Evolutionary conservation across 2,888 invertebrate species (phyloP), one percentile per base, ranked within the genome.

Genomic region (Gymnocheta viridis): DNA sequence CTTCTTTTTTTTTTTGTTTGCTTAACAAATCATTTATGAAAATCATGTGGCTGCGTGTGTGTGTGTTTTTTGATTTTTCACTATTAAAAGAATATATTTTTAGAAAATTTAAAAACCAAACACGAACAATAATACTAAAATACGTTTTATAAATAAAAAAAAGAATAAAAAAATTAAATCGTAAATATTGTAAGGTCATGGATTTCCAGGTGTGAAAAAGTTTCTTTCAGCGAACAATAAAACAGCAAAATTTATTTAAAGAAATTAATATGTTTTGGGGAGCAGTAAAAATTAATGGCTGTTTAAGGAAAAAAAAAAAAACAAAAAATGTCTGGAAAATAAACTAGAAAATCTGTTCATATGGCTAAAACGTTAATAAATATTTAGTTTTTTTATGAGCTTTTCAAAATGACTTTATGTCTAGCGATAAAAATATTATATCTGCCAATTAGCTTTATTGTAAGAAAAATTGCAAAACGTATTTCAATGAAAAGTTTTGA

Each of bases 201-300:
- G 73, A 79, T 54, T 35, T 62, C n/a, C 82, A 82, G 82, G 82
- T 82, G 82, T 73, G 78, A 67, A 49, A 14, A 41, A 7, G 10
- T n/a, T 32, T 19, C n/a, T 10, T 17, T 29, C 6, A 62, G 22
- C 17, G 5, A 41, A 41, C 32, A 67, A 67, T 66, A 41, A 73
- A 72, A 70, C n/a, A n/a, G n/a, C n/a, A 29, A 56, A 29, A 29
- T 9, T 64, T 64, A 27, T 38, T 41, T 19, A 41, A 27, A 35
- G 4, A 69, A 56, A 70, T 14, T 12, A 38, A 41, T n/a, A n/a
- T 70, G 27, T 70, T 56, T 70, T 35, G 35, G 51, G 27, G 7
- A 27, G 27, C 38, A 19, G 7, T 70, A 56, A 38, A 51, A 69
- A 22, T 24, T 24, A 56, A 56, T 32, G 32, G 4, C 9, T 32